Conservation (phyloP, 2,113 vertebrate genomes). For the Plecturocebus donacophilus region DNA sequence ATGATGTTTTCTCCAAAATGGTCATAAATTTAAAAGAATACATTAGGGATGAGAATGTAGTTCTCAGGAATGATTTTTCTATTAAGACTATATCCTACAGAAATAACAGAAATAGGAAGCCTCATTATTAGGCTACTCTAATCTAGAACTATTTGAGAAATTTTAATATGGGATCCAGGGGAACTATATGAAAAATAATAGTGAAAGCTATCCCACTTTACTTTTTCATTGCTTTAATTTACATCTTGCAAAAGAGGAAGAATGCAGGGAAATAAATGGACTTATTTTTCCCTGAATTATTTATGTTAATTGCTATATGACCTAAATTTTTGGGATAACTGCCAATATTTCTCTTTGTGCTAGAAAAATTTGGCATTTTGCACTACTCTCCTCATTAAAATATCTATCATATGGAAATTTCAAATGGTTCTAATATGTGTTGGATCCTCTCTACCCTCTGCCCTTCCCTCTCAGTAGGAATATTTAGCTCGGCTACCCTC, state of each 20-base stretch:
- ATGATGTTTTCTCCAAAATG: background rate
- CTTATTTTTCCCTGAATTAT: conserved; percentile 56
- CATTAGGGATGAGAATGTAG: background rate
- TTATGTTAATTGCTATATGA: conserved; percentile 26
- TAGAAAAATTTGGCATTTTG: conserved; percentile 45
- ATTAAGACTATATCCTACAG: background rate
- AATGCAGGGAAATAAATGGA: conserved; percentile 30
- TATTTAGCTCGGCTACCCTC: background rate
- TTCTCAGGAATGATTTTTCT: conserved; percentile 42
- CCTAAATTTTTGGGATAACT: conserved; percentile 43
- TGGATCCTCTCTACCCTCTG: background rate
- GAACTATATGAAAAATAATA: background rate
- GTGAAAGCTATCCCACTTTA: background rate
- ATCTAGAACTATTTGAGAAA: background rate
- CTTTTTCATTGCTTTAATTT: background rate
- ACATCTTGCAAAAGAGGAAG: conserved; percentile 37
- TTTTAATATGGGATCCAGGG: background rate
- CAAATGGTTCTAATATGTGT: background rate
- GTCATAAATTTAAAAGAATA: background rate
- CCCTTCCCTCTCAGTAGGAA: background rate
- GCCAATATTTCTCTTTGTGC: conserved; percentile 11
- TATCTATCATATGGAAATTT: conserved; percentile 26
- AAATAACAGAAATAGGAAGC: background rate
- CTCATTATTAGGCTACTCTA: background rate
- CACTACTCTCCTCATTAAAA: background rate